Percentiles rank a stretch among this genome's conserved stretches.
Evolutionary conservation across 2,888 invertebrate species (phyloP).

Genomic region (Cheilosia soror): DNA sequence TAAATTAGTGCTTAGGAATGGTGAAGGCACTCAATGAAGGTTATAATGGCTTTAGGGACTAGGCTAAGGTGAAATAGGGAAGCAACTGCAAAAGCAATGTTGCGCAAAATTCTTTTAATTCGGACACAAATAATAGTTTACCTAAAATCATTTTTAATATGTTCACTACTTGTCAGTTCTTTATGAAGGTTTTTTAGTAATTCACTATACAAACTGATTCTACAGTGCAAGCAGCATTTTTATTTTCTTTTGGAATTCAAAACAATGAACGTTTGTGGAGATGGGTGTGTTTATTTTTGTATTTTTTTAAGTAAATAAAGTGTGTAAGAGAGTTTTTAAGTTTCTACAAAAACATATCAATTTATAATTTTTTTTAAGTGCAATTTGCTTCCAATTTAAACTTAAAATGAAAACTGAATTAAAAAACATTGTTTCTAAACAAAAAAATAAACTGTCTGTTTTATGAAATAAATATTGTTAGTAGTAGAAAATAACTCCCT

Average conservation of each 20-base stretch:
- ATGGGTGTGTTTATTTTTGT: constrained; percentile 59
- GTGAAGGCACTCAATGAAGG: constrained; percentile 30
- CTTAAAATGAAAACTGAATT: not conserved
- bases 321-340: constrained; percentile 30
- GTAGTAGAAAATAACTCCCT: constrained; percentile 25
- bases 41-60: constrained; percentile 27
- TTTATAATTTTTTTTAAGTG: constrained; percentile 9
- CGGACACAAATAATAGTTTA: constrained; percentile 26
- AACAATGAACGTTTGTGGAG: constrained; percentile 45
- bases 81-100: constrained; percentile 42
- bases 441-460: not conserved
- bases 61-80: constrained; percentile 26
- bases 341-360: constrained; percentile 7
- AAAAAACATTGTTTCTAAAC: not conserved
- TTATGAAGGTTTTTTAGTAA: constrained; percentile 15
- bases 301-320: constrained; percentile 38
- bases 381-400: constrained; percentile 17
- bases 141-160: constrained; percentile 31
- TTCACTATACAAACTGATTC: constrained; percentile 22
- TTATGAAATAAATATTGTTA: constrained; percentile 5
- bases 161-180: constrained; percentile 27
- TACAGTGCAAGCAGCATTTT: constrained; percentile 52
- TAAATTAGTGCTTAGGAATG: constrained; percentile 43
- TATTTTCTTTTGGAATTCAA: constrained; percentile 29
- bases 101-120: constrained; percentile 19